phyloP scores from a whole-genome alignment of 2,113 vertebrate genomes.

The Mastomys natalensis region DNA sequence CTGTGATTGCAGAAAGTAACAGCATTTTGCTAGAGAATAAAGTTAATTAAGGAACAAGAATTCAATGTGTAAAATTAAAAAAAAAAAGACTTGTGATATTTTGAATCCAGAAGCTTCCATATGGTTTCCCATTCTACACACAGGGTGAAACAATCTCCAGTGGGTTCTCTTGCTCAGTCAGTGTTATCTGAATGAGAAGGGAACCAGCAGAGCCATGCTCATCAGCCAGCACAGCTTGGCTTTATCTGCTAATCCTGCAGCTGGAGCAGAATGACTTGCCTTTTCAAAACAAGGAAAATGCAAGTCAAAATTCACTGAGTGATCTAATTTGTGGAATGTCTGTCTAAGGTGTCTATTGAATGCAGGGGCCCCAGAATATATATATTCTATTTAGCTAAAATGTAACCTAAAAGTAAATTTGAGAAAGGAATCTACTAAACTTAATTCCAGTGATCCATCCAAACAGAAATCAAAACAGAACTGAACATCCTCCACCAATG shows the following conservation, averaged over 20 bases:
- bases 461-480: slow-evolving; percentile 36
- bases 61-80: slow-evolving; percentile 43
- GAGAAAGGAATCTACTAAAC: neutral
- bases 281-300: slow-evolving; percentile 68
- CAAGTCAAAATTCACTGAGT: neutral
- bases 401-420: neutral
- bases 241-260: slow-evolving; percentile 38
- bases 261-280: slow-evolving; percentile 33
- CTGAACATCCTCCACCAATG: neutral
- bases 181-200: neutral
- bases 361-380: neutral
- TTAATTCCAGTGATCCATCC: slow-evolving; percentile 22
- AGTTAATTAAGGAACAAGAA: slow-evolving; percentile 63
- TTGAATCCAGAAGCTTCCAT: slow-evolving; percentile 46
- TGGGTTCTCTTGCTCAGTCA: neutral
- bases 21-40: slow-evolving; percentile 16
- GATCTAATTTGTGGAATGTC: neutral
- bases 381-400: neutral
- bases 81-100: neutral
- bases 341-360: neutral
- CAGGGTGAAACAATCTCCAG: neutral
- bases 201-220: neutral
- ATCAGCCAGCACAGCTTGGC: slow-evolving; percentile 53
- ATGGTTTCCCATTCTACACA: neutral
- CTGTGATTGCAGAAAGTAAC: slow-evolving; percentile 30